These are phyloP conservation scores for Cheilinus undulatus DNA, from an alignment of 2,113 vertebrate species.

Conservation along the genomic window DNA sequence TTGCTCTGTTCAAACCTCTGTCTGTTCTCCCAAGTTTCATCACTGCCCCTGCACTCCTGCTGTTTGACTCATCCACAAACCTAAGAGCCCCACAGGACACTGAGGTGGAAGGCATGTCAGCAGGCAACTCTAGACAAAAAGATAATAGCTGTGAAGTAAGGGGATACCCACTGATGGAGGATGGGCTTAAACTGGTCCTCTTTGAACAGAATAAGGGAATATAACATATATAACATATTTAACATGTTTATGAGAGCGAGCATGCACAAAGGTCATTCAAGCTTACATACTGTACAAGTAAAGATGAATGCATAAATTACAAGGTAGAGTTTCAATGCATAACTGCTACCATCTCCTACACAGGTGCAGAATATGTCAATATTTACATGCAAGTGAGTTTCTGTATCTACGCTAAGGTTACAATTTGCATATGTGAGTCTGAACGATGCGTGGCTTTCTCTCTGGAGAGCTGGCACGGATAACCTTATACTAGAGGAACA, in stretches of 20 bases:
- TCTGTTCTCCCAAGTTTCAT: neutral
- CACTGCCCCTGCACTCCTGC: neutral
- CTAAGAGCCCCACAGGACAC: constrained; percentile 6
- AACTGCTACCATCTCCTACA: neutral
- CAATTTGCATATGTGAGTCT: constrained; percentile 27
- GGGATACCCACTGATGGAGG: constrained; percentile 31
- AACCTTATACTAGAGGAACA: constrained; percentile 48
- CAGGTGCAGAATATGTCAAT: neutral
- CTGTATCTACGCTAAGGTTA: neutral
- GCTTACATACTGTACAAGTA: no score
- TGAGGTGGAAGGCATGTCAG: constrained; percentile 16
- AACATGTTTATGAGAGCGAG: no score
- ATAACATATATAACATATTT: no score
- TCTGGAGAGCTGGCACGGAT: constrained; percentile 37
- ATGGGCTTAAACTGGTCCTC: constrained; percentile 16
- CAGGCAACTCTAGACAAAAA: neutral
- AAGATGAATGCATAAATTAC: neutral
- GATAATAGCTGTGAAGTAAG: constrained; percentile 52
- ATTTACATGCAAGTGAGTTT: constrained; percentile 16
- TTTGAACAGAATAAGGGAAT: constrained; percentile 15
- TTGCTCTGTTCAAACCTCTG: neutral
- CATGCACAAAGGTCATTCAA: no score
- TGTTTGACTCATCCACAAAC: constrained; percentile 14
- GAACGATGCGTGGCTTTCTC: neutral
- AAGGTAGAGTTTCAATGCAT: neutral